A percentile compares a stretch with the other conserved stretches of the same genome.
Conservation (phyloP, 1,140 invertebrate species). For the Bombus confusus region DNA sequence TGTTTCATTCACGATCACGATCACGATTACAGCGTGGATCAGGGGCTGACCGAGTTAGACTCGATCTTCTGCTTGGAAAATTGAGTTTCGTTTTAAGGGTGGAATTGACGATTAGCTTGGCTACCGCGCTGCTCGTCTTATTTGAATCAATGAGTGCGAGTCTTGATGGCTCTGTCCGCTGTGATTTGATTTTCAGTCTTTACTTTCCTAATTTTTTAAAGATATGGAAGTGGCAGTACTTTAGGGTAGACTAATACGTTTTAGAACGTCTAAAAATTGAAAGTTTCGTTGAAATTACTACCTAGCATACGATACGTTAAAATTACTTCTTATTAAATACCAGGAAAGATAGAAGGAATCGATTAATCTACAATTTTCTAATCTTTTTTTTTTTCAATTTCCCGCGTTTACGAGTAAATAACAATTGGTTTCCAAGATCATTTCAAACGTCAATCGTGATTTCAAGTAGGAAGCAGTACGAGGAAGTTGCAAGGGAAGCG, state of each 20-base stretch:
- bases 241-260: too few relatives aligned
- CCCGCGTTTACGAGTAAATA: background rate
- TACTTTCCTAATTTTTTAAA: background rate
- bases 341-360: background rate
- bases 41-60: background rate
- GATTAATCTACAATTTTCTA: too few relatives aligned
- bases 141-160: background rate
- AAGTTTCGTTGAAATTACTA: too few relatives aligned
- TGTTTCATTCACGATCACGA: slow-evolving; percentile 41
- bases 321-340: too few relatives aligned
- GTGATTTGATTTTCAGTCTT: background rate
- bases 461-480: background rate
- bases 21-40: background rate
- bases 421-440: background rate
- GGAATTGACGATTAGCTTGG: background rate
- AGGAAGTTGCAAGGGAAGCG: background rate
- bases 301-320: too few relatives aligned
- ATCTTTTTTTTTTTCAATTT: background rate
- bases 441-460: background rate
- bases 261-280: too few relatives aligned
- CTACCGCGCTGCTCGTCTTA: background rate
- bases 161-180: background rate
- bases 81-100: slow-evolving; percentile 8
- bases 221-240: too few relatives aligned
- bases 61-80: slow-evolving; percentile 2